phyloP scores from a whole-genome alignment of 2,888 invertebrate species.

The Campoplex nolae region DNA sequence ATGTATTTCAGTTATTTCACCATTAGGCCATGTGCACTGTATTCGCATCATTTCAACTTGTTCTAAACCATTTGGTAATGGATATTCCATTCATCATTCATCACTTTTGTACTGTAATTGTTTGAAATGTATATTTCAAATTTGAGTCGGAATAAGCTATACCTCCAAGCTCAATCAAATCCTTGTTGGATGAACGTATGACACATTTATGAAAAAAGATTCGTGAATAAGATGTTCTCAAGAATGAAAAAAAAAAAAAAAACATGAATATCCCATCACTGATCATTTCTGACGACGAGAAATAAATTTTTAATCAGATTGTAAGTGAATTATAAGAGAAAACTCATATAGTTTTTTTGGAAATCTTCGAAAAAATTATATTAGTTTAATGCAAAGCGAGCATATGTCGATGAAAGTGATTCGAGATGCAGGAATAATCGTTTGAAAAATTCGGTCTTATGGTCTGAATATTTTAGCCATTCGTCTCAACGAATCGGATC shows the following conservation, averaged over 20 bases:
- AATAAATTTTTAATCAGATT: not conserved
- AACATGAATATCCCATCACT: not conserved
- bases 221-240: too few relatives aligned
- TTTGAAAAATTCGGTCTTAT: not conserved
- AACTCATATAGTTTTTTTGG: not conserved
- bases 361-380: too few relatives aligned
- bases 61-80: slow-evolving; percentile 22
- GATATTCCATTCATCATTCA: slow-evolving; percentile 9
- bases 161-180: not conserved
- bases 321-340: not conserved
- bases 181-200: not conserved
- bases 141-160: not conserved
- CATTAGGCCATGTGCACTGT: slow-evolving; percentile 63
- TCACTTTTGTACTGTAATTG: not conserved
- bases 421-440: not conserved
- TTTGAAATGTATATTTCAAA: not conserved
- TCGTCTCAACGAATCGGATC: slow-evolving; percentile 18
- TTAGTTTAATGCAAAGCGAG: too few relatives aligned
- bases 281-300: not conserved
- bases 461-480: not conserved
- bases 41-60: slow-evolving; percentile 50
- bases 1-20: slow-evolving; percentile 66
- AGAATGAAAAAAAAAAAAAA: not conserved
- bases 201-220: not conserved
- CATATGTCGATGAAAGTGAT: not conserved